Percentiles rank a stretch among this genome's conserved stretches.
These are phyloP conservation scores for Diabrotica undecimpunctata DNA, from an alignment of 1,140 invertebrate genomes.

Conservation along the genomic window DNA sequence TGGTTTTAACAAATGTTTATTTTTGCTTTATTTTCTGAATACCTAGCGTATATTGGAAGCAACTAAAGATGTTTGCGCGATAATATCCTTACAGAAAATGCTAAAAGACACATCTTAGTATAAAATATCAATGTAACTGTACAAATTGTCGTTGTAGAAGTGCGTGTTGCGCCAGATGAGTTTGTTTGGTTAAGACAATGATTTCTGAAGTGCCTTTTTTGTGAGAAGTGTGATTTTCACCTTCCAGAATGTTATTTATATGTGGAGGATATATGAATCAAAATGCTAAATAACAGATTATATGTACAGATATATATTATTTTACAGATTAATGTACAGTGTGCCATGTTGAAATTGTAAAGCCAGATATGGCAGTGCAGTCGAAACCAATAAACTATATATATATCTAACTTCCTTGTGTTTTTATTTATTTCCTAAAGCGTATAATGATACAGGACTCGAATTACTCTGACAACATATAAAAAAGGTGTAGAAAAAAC, in stretches of 20 bases:
- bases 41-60: too few species aligned
- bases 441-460: too few species aligned
- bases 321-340: conserved; percentile 46
- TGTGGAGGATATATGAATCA: conserved; percentile 38
- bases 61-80: too few species aligned
- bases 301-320: conserved; percentile 46
- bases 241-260: conserved; percentile 36
- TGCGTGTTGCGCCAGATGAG: conserved; percentile 7
- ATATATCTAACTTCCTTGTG: conserved; percentile 20
- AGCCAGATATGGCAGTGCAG: conserved; percentile 37
- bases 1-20: too few species aligned
- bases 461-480: too few species aligned
- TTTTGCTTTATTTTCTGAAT: too few species aligned
- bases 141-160: not conserved
- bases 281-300: conserved; percentile 34
- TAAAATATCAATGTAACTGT: not conserved
- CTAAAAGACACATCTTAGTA: not conserved
- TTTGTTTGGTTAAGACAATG: conserved; percentile 26
- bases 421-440: too few species aligned
- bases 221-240: conserved; percentile 22
- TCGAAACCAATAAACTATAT: conserved; percentile 42
- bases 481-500: too few species aligned
- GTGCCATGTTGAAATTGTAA: conserved; percentile 47
- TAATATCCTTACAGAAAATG: not conserved
- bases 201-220: conserved; percentile 36